A percentile compares a stretch with the other conserved stretches of the same genome.
These are phyloP conservation scores for Zaprionus davidi DNA, from an alignment of 1,140 invertebrate species.

Conservation along the genomic window DNA sequence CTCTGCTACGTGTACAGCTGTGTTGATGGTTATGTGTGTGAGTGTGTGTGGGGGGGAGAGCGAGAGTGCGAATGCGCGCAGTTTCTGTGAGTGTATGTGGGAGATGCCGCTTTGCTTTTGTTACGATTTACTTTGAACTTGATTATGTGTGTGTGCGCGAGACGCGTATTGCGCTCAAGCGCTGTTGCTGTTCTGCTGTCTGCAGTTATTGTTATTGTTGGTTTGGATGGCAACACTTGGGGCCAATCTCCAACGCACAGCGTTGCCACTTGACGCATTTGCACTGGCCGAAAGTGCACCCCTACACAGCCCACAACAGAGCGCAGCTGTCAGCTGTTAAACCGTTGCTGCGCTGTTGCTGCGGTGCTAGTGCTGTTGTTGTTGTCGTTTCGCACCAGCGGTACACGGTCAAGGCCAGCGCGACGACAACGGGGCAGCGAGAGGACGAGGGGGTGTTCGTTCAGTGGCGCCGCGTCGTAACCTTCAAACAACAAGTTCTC, in stretches of 20 bases:
- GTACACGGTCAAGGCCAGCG: conserved; percentile 76
- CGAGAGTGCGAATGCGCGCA: conserved; percentile 56
- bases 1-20: conserved; percentile 77
- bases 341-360: conserved; percentile 43
- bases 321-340: conserved; percentile 76
- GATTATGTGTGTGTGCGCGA: conserved; percentile 53
- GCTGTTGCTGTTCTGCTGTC: conserved; percentile 16
- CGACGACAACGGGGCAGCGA: conserved; percentile 30
- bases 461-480: conserved; percentile 55
- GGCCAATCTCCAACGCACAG: conserved; percentile 28
- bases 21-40: conserved; percentile 26
- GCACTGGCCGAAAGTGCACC: conserved; percentile 52
- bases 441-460: conserved; percentile 30
- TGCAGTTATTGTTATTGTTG: conserved; percentile 35
- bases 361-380: conserved; percentile 23
- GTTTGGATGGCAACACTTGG: conserved; percentile 20
- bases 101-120: conserved; percentile 48
- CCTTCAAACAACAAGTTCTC: conserved; percentile 66
- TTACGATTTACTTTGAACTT: conserved; percentile 76
- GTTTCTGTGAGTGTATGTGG: conserved; percentile 42
- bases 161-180: conserved; percentile 38
- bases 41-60: conserved; percentile 37
- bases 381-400: conserved; percentile 34
- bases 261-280: conserved; percentile 61
- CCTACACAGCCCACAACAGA: neutral